These are phyloP conservation scores for Callyntrura guangdongensis DNA, from an alignment of 2,888 invertebrate species.

Conservation along the genomic window DNA sequence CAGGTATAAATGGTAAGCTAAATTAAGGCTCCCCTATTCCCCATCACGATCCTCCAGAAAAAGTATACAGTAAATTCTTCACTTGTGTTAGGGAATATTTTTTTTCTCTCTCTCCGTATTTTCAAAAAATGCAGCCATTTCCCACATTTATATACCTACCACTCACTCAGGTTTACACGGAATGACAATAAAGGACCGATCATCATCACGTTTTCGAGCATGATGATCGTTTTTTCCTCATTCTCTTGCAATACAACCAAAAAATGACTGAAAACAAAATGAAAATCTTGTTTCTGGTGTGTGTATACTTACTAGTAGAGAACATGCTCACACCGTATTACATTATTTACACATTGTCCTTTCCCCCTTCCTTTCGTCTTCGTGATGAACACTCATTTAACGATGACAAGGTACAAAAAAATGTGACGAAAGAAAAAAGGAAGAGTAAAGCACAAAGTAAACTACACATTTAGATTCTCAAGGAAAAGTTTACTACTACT, in stretches of 20 bases:
- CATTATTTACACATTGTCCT: conserved; percentile 17
- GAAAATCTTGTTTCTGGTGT: conserved; percentile 16
- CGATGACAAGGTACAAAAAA: background rate
- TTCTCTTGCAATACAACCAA: background rate
- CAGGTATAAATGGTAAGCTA: no score
- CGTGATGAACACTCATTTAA: conserved; percentile 26
- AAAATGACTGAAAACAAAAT: conserved; percentile 22
- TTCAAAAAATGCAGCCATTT: background rate
- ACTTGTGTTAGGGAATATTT: no score
- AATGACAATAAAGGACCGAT: background rate
- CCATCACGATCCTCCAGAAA: background rate
- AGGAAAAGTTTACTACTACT: background rate
- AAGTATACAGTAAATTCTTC: background rate
- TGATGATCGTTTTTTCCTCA: background rate
- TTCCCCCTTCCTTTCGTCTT: background rate
- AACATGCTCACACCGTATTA: background rate
- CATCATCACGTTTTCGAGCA: conserved; percentile 1
- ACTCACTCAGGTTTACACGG: background rate
- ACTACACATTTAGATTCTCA: background rate
- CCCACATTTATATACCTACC: background rate
- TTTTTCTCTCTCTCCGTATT: background rate
- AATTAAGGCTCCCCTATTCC: background rate
- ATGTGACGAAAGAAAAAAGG: conserved; percentile 1
- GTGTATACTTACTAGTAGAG: no score
- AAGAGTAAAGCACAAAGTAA: conserved; percentile 22